Evolutionary conservation across 2,113 vertebrate species (phyloP).

Genomic region (Platysternon megacephalum): DNA sequence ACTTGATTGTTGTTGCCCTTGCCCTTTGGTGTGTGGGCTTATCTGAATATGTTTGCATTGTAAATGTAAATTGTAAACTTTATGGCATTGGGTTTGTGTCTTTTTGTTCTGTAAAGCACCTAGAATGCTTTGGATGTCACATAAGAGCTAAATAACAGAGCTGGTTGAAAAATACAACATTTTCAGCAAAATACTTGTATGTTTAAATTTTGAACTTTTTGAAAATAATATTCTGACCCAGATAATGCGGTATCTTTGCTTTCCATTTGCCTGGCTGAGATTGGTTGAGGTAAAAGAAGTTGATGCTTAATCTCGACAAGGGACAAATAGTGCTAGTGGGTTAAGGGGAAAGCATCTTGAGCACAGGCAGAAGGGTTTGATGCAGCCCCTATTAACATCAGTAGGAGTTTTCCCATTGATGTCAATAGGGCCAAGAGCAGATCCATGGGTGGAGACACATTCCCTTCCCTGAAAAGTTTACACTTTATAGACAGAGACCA

Average conservation of each 20-base stretch:
- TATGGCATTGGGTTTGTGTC: neutral
- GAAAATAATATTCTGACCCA: neutral
- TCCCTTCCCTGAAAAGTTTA: constrained; percentile 22
- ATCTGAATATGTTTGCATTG: neutral
- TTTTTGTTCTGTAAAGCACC: neutral
- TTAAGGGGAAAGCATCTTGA: neutral
- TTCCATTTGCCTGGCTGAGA: neutral
- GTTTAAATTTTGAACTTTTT: neutral
- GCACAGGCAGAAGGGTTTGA: neutral
- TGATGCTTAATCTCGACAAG: neutral
- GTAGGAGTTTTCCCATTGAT: neutral
- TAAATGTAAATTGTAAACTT: neutral
- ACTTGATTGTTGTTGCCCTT: neutral
- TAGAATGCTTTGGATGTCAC: neutral
- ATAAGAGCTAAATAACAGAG: neutral
- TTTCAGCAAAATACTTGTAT: neutral
- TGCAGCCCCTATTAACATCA: neutral
- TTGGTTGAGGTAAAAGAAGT: neutral
- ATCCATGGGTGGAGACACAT: neutral
- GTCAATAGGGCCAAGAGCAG: neutral
- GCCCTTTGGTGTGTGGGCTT: neutral
- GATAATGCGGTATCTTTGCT: neutral
- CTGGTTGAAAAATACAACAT: neutral
- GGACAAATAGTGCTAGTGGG: neutral
- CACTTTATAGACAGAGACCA: neutral